Conservation (phyloP, 1,140 invertebrate species). For the Venturia canescens region DNA sequence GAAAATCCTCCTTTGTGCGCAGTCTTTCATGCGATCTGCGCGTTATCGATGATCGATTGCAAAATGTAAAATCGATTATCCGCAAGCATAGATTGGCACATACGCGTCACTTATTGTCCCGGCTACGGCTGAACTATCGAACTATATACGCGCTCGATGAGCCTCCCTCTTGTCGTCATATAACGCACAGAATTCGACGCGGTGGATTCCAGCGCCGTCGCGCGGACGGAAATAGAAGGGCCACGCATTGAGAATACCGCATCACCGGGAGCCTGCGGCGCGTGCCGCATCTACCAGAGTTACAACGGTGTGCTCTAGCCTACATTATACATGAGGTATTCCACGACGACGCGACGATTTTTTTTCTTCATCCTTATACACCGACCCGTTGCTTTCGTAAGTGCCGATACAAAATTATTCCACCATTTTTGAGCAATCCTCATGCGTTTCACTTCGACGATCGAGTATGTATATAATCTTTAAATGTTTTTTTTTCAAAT, state of each 20-base stretch:
- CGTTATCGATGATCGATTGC: too few relatives aligned
- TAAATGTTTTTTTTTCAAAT: too few relatives aligned
- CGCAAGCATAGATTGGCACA: background rate
- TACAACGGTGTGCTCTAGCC: background rate
- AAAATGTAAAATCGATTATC: background rate
- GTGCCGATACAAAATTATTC: too few relatives aligned
- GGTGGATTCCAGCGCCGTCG: slow-evolving; percentile 67
- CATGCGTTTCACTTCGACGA: too few relatives aligned
- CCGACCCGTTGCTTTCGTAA: too few relatives aligned
- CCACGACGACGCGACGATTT: too few relatives aligned
- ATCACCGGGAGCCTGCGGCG: slow-evolving; percentile 54
- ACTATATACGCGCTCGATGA: background rate
- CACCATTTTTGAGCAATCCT: too few relatives aligned
- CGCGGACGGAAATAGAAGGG: slow-evolving; percentile 72
- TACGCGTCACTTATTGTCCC: background rate
- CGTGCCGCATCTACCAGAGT: slow-evolving; percentile 51
- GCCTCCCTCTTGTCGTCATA: background rate
- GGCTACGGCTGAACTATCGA: background rate
- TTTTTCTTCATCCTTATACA: too few relatives aligned
- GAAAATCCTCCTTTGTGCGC: too few relatives aligned
- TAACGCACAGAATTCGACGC: slow-evolving; percentile 73
- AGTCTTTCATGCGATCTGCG: too few relatives aligned
- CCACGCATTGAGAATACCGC: slow-evolving; percentile 68
- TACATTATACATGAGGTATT: background rate
- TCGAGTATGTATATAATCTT: too few relatives aligned